phyloP scores from a whole-genome alignment of 2,113 vertebrate species.

The Diphyllodes magnificus region DNA sequence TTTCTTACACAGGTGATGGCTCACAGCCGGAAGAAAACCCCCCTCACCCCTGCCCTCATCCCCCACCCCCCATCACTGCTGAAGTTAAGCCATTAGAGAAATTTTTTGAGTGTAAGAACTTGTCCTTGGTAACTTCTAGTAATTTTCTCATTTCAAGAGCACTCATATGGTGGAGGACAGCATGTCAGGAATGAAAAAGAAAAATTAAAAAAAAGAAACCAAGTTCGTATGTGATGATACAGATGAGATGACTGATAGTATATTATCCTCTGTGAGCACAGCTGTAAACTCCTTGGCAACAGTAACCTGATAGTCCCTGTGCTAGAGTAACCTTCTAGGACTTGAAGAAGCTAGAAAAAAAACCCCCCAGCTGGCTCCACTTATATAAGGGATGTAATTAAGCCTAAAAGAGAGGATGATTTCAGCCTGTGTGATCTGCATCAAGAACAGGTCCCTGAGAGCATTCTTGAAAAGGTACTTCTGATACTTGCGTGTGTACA shows the following conservation, averaged over 20 bases:
- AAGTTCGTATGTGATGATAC: background rate
- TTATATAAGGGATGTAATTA: constrained; percentile 46
- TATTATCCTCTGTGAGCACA: background rate
- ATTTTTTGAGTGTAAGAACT: background rate
- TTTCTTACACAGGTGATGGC: background rate
- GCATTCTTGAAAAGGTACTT: background rate
- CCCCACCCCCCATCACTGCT: background rate
- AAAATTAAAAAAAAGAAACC: background rate
- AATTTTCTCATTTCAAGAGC: background rate
- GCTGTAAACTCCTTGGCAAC: background rate
- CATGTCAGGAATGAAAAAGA: background rate
- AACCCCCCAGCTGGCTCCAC: constrained; percentile 5
- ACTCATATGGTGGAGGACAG: background rate
- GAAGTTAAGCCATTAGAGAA: background rate
- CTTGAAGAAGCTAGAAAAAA: background rate
- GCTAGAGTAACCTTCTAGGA: constrained; percentile 10
- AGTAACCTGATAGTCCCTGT: background rate
- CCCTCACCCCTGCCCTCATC: background rate
- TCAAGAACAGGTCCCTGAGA: background rate
- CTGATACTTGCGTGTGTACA: background rate
- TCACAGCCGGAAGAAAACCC: background rate
- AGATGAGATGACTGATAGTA: background rate
- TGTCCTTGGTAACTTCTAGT: background rate
- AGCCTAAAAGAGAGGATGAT: background rate
- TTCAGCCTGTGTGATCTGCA: constrained; percentile 34